Base-by-base conservation (phyloP, 1,140 invertebrate genomes). In the Psilanteris sp. region DNA sequence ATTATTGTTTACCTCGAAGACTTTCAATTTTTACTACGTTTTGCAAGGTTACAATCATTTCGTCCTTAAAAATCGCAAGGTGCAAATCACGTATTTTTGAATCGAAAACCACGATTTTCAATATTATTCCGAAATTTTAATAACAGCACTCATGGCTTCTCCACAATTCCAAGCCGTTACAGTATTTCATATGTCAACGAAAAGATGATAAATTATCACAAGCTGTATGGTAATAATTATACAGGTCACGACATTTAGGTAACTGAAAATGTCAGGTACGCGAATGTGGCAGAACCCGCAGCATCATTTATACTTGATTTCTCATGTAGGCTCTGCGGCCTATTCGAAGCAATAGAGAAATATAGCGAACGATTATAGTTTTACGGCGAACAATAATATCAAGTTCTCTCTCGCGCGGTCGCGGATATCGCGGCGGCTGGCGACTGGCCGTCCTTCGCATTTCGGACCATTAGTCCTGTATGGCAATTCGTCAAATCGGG, bases 401-500 rank as follows among this genome's bases (percentile, higher is more conserved):
- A 75, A 67, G 26, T 16, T 57, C 27, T 59, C 54, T 59, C 39
- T 54, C 41, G 29, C 70, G 59, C 61, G 78, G 74, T 62, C 67
- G 52, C 59, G 57, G 50, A 50, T 43, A 54, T 61, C 54, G 37
- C 52, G 48, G 44, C 41, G 52, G 64, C 34, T 41, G 32, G 66
- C 43, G 55, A 54, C 50, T 39, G 61, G 39, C 59, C 61, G 78
- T 73, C 71, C 79, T 83, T 77, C 81, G 81, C 77, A 83, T 84
- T 68, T 84, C 85, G 83, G 85, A 79, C 85, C 87, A 88, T 88
- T 88, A 88, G 84, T 82, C 84, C 81, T 83, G 79, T 80, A 81
- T 77, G 81, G 86, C 84, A 84, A 89, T 88, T 89, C 86, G 86
- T 88, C 87, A 89, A 89, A 87, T 88, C 81, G 86, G 81, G 84